Base-by-base conservation (phyloP, 30 jellyfish, hydroid and myxozoan genomes). In the Rhopilema esculentum region DNA sequence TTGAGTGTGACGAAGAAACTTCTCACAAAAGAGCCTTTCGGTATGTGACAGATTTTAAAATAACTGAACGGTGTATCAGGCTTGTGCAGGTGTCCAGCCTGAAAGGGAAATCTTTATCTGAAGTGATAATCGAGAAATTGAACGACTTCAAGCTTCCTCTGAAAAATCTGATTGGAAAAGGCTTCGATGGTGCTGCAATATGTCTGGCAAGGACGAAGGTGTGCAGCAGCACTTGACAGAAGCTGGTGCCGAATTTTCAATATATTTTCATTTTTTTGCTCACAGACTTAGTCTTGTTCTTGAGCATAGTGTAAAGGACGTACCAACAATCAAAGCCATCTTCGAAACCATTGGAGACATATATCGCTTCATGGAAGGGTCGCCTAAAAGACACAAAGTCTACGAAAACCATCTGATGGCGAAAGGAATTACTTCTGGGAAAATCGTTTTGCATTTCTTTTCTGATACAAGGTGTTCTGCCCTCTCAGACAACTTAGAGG, bases 401-500 rank as follows among this genome's bases (percentile, higher is more conserved):
- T 83, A 83, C 88, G 68, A 83, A 71, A 69, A 53, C 24, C 19
- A 83, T 77, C 80, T 70, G 62, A 25, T 23, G 50, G 76, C 26
- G 25, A 32, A 70, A 26, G 64, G 64, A 49, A 67, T 83, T 8
- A 19, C 52, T 4, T 27, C 50, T 16, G 77, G 77, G 48, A 83
- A 53, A 31, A 83, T 53, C 16, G 85, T 88, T 4, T 84, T 80
- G 69, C 91, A 66, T 27, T 78, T 79, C 66, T 32, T 80, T 2
- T 80, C 91, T 28, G 91, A 80, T 67, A 80, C 91, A 24, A 31
- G 82, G 22, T 80, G 91, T 85, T 26, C 91, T 20, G 91, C 91
- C 12, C 66, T 52, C 48, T 20, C 57, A 20, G 91, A 80, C 64
- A 63, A 63, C 72, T 32, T 62, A 28, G 85, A 65, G 49, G 65